Conservation (phyloP, 1,140 invertebrate species). For the Propsilocerus akamusi region DNA sequence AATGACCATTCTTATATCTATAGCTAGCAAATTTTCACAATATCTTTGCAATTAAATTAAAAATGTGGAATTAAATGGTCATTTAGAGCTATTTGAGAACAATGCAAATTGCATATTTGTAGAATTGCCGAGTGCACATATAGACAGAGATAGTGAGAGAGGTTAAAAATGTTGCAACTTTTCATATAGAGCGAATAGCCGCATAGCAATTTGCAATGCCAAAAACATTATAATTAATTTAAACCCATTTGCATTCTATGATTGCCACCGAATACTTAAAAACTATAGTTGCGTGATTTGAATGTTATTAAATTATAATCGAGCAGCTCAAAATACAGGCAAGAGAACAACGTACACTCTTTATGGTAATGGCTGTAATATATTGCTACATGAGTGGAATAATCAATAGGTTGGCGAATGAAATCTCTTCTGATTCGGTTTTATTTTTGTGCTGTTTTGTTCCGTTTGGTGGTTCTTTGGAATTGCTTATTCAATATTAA, state of each 20-base stretch:
- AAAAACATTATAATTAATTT: conserved; percentile 2
- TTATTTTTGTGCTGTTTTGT: no score
- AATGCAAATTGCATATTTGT: not conserved
- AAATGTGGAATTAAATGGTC: not conserved
- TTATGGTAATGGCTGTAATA: conserved; percentile 3
- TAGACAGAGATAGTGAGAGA: not conserved
- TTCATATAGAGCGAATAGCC: not conserved
- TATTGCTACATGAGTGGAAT: conserved; percentile 3
- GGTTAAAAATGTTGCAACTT: not conserved
- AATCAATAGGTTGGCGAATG: not conserved
- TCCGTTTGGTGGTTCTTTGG: no score
- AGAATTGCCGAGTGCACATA: not conserved
- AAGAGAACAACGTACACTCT: not conserved
- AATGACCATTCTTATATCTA: not conserved
- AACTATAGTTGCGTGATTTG: conserved; percentile 4
- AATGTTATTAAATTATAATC: not conserved
- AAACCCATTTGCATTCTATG: not conserved
- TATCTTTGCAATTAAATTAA: conserved; percentile 3
- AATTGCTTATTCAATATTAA: no score
- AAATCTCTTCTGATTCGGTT: not conserved
- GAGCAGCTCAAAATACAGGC: not conserved
- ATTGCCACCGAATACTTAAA: no score
- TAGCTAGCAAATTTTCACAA: not conserved
- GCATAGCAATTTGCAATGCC: not conserved
- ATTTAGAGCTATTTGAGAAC: not conserved